Conservation (phyloP, 2,113 vertebrate genomes). For the Tor tambroides region DNA sequence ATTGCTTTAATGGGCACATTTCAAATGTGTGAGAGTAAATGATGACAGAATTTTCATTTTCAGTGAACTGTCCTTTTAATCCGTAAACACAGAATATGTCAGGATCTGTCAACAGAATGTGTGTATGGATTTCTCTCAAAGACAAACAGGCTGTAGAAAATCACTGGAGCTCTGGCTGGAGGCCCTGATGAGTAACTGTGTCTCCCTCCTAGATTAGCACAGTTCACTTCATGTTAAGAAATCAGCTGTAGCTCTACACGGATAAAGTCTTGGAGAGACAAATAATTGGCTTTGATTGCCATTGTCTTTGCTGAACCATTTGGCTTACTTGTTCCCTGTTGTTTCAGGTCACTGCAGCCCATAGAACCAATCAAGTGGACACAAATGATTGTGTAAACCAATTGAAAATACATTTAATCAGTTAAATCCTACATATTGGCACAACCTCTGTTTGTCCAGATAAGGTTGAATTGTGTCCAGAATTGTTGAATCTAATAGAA, state of each 20-base stretch:
- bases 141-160: neutral
- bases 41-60: neutral
- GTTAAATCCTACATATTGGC: conserved; percentile 16
- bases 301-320: conserved; percentile 22
- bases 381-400: conserved; percentile 30
- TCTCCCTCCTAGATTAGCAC: neutral
- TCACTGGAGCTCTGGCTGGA: neutral
- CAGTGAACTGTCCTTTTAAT: neutral
- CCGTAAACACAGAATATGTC: neutral
- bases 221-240: conserved; percentile 7
- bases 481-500: neutral
- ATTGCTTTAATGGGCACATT: neutral
- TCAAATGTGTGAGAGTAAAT: neutral
- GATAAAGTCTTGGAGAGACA: neutral
- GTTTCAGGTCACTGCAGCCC: conserved; percentile 28
- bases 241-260: neutral
- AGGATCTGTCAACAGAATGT: neutral
- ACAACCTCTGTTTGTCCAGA: conserved; percentile 25
- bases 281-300: neutral
- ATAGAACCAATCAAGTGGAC: conserved; percentile 25
- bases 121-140: neutral
- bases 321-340: neutral
- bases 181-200: conserved; percentile 21
- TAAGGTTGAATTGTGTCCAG: conserved; percentile 6
- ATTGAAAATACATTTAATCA: conserved; percentile 19